Evolutionary conservation across 1,140 invertebrate genomes (phyloP).

Genomic region (Heliothis virescens): DNA sequence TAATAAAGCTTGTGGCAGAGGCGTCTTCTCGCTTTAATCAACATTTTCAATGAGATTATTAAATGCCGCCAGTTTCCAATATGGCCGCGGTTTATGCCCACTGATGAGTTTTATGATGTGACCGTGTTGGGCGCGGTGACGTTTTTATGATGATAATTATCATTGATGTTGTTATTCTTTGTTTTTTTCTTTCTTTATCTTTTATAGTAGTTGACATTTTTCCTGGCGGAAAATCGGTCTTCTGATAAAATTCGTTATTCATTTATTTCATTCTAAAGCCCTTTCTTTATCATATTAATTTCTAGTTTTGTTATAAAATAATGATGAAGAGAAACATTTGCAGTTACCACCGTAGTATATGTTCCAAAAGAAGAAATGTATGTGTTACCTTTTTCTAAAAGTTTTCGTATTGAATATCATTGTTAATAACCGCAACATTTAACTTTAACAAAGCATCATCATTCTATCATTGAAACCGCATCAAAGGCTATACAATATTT

Average conservation of each 20-base stretch:
- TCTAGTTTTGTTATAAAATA: too few relatives aligned
- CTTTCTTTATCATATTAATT: neutral
- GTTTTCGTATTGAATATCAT: too few relatives aligned
- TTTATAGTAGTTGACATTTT: neutral
- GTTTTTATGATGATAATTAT: constrained; percentile 36
- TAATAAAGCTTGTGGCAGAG: constrained; percentile 67
- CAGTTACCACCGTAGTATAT: too few relatives aligned
- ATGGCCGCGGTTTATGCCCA: constrained; percentile 39
- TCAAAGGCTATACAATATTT: neutral
- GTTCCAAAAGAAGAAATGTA: too few relatives aligned
- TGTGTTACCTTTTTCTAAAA: too few relatives aligned
- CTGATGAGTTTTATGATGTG: constrained; percentile 45
- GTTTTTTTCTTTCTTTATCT: constrained; percentile 13
- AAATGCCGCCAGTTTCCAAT: constrained; percentile 58
- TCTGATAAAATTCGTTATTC: neutral
- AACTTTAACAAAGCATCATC: neutral
- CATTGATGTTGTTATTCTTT: constrained; percentile 45
- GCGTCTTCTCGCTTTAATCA: constrained; percentile 75
- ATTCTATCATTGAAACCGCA: constrained; percentile 15
- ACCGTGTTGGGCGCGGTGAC: constrained; percentile 24
- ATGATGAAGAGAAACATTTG: too few relatives aligned
- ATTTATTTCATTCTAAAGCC: neutral
- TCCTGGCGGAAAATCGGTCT: neutral
- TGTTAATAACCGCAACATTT: neutral
- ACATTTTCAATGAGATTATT: constrained; percentile 76